phyloP scores from a whole-genome alignment of 2,113 vertebrate species.

The Sprattus sprattus region DNA sequence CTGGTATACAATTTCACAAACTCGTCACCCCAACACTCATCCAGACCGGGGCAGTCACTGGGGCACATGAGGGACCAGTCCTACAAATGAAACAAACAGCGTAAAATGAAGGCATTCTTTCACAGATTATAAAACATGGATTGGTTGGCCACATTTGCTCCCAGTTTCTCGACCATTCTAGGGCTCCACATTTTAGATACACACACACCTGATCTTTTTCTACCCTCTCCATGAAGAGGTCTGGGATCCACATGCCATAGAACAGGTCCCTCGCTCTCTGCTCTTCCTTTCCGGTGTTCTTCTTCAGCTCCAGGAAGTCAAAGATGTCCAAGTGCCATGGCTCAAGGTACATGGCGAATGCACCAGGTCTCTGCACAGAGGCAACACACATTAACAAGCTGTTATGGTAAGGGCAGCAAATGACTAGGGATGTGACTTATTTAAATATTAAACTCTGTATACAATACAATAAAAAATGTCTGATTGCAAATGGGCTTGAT shows the following conservation, averaged over 20 bases:
- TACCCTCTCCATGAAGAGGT: conserved; percentile 96
- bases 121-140: background rate
- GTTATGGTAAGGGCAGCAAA: background rate
- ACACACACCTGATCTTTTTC: conserved; percentile 74
- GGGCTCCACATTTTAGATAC: background rate
- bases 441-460: background rate
- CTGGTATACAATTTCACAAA: conserved; percentile 92
- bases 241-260: conserved; percentile 95
- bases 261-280: conserved; percentile 95
- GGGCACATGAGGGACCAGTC: conserved; percentile 98
- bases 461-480: too few relatives aligned
- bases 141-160: too few relatives aligned
- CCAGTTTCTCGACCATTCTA: background rate
- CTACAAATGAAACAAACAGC: conserved; percentile 58
- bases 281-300: conserved; percentile 97
- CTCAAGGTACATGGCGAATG: conserved; percentile 95
- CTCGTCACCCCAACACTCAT: conserved; percentile 94
- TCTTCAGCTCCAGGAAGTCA: conserved; percentile 95
- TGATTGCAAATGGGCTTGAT: too few relatives aligned
- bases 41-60: conserved; percentile 87
- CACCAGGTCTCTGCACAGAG: conserved; percentile 83
- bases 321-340: conserved; percentile 95
- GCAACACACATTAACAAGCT: background rate
- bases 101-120: background rate
- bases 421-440: background rate